These are phyloP conservation scores for Valencia hispanica DNA, from an alignment of 2,797 vertebrate genomes.

Conservation along the genomic window DNA sequence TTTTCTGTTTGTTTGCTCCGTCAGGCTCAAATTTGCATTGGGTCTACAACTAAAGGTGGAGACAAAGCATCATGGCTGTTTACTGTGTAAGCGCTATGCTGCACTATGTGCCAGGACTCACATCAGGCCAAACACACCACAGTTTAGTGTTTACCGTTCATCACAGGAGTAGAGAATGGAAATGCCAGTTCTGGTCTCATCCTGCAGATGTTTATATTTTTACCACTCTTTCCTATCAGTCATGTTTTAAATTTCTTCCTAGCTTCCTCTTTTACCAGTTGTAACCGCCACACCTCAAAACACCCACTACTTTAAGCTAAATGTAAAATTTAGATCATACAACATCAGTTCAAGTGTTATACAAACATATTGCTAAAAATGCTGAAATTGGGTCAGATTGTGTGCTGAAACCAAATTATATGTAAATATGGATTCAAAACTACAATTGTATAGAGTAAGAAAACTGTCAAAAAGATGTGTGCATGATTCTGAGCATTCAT, in stretches of 20 bases:
- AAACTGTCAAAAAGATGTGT: too few relatives aligned
- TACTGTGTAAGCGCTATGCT: slow-evolving; percentile 25
- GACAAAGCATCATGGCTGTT: slow-evolving; percentile 34
- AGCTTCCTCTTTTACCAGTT: slow-evolving; percentile 10
- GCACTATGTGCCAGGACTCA: slow-evolving; percentile 3
- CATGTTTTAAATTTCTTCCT: not conserved
- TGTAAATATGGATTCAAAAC: too few relatives aligned
- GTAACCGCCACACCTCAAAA: slow-evolving; percentile 9
- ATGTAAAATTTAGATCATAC: not conserved
- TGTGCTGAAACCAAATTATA: too few relatives aligned
- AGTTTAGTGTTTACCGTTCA: slow-evolving; percentile 1
- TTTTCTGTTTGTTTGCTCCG: not conserved
- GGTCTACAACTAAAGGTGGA: slow-evolving; percentile 28
- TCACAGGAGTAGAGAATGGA: not conserved
- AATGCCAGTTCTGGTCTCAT: not conserved
- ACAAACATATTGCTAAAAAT: too few relatives aligned
- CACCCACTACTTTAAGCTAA: not conserved
- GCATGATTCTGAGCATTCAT: too few relatives aligned
- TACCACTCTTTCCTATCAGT: slow-evolving; percentile 2
- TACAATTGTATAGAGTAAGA: too few relatives aligned
- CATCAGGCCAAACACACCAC: not conserved
- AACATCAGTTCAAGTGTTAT: not conserved
- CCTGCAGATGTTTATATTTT: not conserved
- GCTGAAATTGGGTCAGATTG: too few relatives aligned
- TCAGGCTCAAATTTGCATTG: slow-evolving; percentile 31